Base-by-base conservation (phyloP, 2,797 vertebrate genomes). In the Mallotus villosus region DNA sequence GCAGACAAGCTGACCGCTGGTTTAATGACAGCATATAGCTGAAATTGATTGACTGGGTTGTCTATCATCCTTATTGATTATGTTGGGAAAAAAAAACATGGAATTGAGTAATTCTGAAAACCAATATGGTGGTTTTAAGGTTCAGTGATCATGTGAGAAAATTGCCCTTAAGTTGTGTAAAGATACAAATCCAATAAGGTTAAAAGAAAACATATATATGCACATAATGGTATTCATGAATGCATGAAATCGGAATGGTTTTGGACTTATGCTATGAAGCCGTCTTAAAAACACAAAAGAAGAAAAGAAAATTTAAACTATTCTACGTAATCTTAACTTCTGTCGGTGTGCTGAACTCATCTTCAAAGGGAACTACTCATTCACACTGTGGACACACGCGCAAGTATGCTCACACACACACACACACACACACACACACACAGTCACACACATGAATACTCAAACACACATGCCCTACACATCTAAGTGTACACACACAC, bases 211-310 rank as follows among this genome's bases (percentile, higher is more conserved):
- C 59, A 71, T 6, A 79, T 46, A 27, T 85, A 86, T 88, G 82
- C 78, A 74, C 76, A 89, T 76, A 83, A 82, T 74, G 81, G 81
- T 87, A 85, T 87, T 80, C 83, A 85, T 81, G 85, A 90, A 82
- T 85, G 89, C 90, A 91, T 91, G 91, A 85, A 46, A 72, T 81
- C 2, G 75, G 82, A 91, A 90, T 91, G 88, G 86, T 84, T 89
- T 83, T 86, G 81, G 75, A 82, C 84, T 79, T 78, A 84, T 86
- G 84, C 82, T 86, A 85, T 82, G 78, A 84, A 87, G 78, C 83
- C 82, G 72, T 88, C 75, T 84, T 74, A 68, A 70, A 68, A 62
- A 74, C 58, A 63, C 37, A 74, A 84, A 81, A n/a, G 57, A 74
- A 34, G 27, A 80, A 74, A 69, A 75, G 72, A 78, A 75, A 79